phyloP scores from a whole-genome alignment of 2,888 invertebrate species.

The Heteropelma amictum region DNA sequence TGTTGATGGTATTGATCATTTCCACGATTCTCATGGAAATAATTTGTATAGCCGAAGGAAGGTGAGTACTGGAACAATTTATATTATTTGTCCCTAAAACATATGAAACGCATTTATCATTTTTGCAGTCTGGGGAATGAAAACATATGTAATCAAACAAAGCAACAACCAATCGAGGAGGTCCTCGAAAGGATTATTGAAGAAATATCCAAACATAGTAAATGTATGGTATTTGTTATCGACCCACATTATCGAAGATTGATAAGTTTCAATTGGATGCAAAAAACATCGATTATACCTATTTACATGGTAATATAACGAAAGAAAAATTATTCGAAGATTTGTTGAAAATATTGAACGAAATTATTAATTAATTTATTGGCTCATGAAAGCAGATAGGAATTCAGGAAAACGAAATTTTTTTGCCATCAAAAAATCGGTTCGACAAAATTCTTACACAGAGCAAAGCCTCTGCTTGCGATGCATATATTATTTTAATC shows the following conservation, averaged over 20 bases:
- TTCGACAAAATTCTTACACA: constrained; percentile 61
- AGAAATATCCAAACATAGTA: constrained; percentile 64
- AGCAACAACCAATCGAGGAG: constrained; percentile 58
- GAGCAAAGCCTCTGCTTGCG: constrained; percentile 83
- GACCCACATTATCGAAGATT: constrained; percentile 68
- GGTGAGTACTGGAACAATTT: constrained; percentile 1
- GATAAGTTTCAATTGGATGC: constrained; percentile 56
- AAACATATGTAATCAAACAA: constrained; percentile 26
- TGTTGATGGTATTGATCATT: not conserved
- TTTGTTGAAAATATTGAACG: not conserved
- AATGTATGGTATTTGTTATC: constrained; percentile 70
- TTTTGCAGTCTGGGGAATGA: constrained; percentile 32
- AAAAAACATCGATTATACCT: constrained; percentile 50
- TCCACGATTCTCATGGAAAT: constrained; percentile 10
- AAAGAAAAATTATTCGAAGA: not conserved
- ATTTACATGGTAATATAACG: constrained; percentile 63
- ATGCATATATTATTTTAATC: constrained; percentile 85
- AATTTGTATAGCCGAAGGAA: not conserved
- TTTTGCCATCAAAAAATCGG: constrained; percentile 62
- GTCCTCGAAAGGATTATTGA: constrained; percentile 64
- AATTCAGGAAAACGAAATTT: constrained; percentile 69
- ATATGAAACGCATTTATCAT: too few species aligned
- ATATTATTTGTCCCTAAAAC: too few species aligned
- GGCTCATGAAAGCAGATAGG: constrained; percentile 61
- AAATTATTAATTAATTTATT: not conserved